These are phyloP conservation scores for Thecophora atra DNA, from an alignment of 2,888 invertebrate species.

Conservation along the genomic window DNA sequence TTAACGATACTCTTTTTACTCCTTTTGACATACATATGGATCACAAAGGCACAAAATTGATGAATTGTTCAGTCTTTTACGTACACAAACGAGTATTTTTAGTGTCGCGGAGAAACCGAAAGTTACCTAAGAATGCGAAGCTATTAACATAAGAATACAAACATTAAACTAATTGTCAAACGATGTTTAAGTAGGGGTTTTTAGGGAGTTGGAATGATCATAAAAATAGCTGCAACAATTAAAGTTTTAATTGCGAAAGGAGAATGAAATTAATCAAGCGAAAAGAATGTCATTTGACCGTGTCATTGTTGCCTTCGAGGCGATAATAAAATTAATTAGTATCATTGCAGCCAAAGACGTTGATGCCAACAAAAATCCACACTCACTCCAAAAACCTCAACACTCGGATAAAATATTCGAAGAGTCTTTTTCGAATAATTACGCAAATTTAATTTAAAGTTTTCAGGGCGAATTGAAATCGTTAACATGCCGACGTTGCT, in stretches of 20 bases:
- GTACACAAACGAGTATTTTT: neutral
- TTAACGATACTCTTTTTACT: neutral
- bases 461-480: neutral
- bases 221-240: neutral
- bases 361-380: no score
- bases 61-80: neutral
- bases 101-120: neutral
- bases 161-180: neutral
- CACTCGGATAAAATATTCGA: neutral
- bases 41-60: neutral
- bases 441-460: conserved; percentile 4
- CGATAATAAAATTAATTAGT: neutral
- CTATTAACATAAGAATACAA: neutral
- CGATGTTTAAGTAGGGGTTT: no score
- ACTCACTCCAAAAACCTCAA: neutral
- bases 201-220: neutral
- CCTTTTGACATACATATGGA: neutral
- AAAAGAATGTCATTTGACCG: neutral
- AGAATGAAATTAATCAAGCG: no score
- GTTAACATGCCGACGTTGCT: neutral
- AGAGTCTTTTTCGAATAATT: neutral
- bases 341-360: neutral
- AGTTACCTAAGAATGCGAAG: neutral
- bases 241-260: neutral
- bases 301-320: neutral